phyloP scores from a whole-genome alignment of 2,797 vertebrate genomes.

The Syngnathus rostellatus region DNA sequence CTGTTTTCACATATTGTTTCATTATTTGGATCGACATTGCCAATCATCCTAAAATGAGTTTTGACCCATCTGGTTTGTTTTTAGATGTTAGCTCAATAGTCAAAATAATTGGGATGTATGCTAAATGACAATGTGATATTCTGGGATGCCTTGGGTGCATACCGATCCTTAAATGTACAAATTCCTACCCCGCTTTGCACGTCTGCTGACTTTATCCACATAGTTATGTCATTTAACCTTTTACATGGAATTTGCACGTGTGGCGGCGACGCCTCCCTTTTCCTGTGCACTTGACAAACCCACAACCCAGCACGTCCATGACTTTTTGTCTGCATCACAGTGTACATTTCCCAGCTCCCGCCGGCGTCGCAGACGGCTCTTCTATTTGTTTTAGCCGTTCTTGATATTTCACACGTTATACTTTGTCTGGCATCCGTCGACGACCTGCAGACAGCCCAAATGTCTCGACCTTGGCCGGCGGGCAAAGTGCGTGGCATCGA shows the following conservation, averaged over 20 bases:
- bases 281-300: constrained; percentile 8
- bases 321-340: constrained; percentile 18
- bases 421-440: constrained; percentile 42
- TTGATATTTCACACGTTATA: constrained; percentile 62
- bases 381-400: constrained; percentile 56
- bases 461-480: constrained; percentile 5
- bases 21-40: constrained; percentile 18
- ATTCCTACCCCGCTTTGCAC: neutral
- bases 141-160: neutral
- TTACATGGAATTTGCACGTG: constrained; percentile 5
- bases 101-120: neutral
- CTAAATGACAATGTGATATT: neutral
- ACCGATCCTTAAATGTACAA: neutral
- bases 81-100: neutral
- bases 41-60: constrained; percentile 1
- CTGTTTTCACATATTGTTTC: constrained; percentile 3
- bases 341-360: constrained; percentile 54
- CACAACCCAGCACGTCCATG: neutral
- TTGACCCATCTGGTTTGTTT: neutral
- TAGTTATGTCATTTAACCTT: constrained; percentile 8
- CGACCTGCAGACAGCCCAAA: constrained; percentile 42
- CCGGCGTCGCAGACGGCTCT: constrained; percentile 27
- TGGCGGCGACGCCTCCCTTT: constrained; percentile 6
- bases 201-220: neutral
- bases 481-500: neutral